Base-by-base conservation (phyloP, 1,140 invertebrate genomes). In the Drosophila baimaii region DNA sequence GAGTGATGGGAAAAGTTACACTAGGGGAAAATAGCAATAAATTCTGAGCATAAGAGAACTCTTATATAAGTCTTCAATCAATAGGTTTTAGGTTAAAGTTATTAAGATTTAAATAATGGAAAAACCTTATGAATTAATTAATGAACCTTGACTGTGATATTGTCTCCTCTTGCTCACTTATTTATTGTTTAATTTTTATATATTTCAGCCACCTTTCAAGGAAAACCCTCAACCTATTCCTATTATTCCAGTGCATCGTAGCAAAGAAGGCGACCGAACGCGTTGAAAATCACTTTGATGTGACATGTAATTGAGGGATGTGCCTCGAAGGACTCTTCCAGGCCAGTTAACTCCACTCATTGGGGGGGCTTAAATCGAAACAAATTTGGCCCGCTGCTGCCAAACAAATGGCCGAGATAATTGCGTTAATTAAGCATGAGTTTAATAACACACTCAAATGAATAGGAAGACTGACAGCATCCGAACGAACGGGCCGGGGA, bases 371-470 rank as follows among this genome's bases (percentile, higher is more conserved):
- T 43, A 58, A 63, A 75, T 78, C 47, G 44, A 57, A 65, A 27
- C 44, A 49, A 62, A 61, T 51, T 58, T 83, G 49, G 13, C 17
- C 8, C 62, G 25, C 27, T 23, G 49, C 55, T 79, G 58, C 39
- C 56, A 55, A 74, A 55, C 57, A 81, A 81, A 86, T 79, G 75
- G 62, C 41, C 68, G 25, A 54, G 72, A 88, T 88, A 88, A 88
- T 88, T 88, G 78, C 79, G 84, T 75, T 88, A 83, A 88, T 88
- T 88, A 80, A 78, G 44, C 63, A 63, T 61, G 59, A 75, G 52
- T 76, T 66, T 76, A 76, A 76, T 76, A 76, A 75, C 72, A 39
- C 72, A 61, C 71, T 52, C 79, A 77, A 79, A 79, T 77, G 71
- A 88, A 88, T 82, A 69, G 62, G 39, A 58, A 49, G 44, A 70